Evolutionary conservation across 2,113 vertebrate genomes (phyloP).

Genomic region (Perognathus longimembris): DNA sequence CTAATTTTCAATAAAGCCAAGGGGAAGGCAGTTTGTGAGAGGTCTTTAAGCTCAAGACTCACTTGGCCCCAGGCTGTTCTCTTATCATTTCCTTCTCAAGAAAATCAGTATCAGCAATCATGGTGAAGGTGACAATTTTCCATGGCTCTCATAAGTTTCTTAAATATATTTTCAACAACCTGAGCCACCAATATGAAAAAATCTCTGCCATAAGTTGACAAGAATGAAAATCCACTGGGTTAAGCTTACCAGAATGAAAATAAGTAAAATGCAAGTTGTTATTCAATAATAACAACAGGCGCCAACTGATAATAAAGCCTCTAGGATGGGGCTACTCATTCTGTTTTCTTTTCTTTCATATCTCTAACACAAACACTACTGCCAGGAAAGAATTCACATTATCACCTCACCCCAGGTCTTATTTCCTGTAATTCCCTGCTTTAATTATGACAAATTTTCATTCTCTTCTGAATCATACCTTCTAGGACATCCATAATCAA

Average conservation of each 20-base stretch:
- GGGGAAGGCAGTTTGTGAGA: background rate
- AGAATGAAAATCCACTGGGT: background rate
- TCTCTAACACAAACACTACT: background rate
- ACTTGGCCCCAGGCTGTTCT: constrained; percentile 12
- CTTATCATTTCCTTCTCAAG: background rate
- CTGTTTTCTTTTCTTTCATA: background rate
- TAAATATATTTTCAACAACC: constrained; percentile 37
- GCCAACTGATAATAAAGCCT: background rate
- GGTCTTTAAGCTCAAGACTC: background rate
- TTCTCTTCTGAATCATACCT: background rate
- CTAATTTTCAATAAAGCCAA: background rate
- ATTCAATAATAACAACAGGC: background rate
- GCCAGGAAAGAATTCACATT: background rate
- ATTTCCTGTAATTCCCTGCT: background rate
- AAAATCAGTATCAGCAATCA: constrained; percentile 28
- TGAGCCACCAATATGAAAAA: constrained; percentile 31
- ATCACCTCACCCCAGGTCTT: background rate
- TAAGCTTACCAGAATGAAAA: constrained; percentile 3
- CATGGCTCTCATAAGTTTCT: background rate
- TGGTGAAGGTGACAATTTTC: background rate
- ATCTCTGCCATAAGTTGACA: background rate
- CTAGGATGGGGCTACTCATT: accelerated
- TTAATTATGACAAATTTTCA: background rate
- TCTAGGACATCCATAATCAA: background rate
- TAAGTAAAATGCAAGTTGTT: background rate